Evolutionary conservation across 2,888 invertebrate genomes (phyloP).

Genomic region (Diaprepes abbreviatus): DNA sequence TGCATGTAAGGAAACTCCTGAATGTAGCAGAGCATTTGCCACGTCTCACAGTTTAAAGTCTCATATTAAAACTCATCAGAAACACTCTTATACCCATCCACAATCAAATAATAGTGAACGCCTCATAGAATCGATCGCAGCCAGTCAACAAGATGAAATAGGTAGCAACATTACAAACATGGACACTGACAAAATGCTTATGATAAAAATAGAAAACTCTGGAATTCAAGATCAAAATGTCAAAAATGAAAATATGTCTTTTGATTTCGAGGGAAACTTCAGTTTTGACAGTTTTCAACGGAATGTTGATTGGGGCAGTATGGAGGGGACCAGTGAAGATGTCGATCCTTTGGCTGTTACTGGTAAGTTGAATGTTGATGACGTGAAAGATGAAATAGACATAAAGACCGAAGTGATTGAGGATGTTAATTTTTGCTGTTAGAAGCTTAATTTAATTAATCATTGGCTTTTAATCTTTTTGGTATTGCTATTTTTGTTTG

Average conservation of each 20-base stretch:
- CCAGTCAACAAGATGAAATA: constrained; percentile 1
- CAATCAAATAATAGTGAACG: not conserved
- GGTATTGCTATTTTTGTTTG: constrained; percentile 1
- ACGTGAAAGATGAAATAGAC: not conserved
- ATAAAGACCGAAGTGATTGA: not conserved
- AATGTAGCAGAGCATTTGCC: constrained; percentile 84
- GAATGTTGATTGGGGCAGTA: constrained; percentile 34
- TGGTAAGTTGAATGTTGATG: constrained; percentile 27
- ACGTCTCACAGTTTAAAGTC: constrained; percentile 88
- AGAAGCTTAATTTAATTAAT: not conserved
- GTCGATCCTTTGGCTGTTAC: constrained; percentile 22
- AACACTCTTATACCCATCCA: constrained; percentile 52
- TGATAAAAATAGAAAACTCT: constrained; percentile 2
- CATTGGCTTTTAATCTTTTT: not conserved
- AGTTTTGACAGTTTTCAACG: constrained; percentile 51
- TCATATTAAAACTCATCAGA: constrained; percentile 83
- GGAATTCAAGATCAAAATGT: constrained; percentile 17
- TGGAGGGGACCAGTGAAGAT: constrained; percentile 19
- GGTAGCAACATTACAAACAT: not conserved
- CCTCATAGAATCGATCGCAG: not conserved
- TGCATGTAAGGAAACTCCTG: constrained; percentile 75
- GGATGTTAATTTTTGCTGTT: not conserved
- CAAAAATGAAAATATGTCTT: constrained; percentile 38
- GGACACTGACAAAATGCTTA: not conserved
- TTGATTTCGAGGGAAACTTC: constrained; percentile 55